Percentiles rank a stretch among this genome's conserved stretches.
Evolutionary conservation across 2,797 vertebrate species (phyloP).

Genomic region (Neostethus bicornis): DNA sequence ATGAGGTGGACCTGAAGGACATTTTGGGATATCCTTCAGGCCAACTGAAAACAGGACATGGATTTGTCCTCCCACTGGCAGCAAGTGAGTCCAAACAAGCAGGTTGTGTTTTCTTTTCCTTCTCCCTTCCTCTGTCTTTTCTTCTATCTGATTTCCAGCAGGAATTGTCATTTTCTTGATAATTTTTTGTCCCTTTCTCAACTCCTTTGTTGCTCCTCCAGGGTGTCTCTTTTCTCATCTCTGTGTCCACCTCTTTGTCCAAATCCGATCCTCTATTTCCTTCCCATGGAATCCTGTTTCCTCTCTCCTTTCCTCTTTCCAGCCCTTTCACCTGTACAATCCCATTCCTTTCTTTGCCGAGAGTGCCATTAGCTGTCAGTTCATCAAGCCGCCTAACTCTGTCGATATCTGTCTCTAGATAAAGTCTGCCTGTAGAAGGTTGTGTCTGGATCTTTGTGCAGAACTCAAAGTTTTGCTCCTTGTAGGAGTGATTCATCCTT

Average conservation of each 20-base stretch:
- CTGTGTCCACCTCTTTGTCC: conserved; percentile 50
- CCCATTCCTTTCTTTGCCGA: conserved; percentile 56
- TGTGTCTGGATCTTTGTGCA: conserved; percentile 67
- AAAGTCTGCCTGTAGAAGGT: conserved; percentile 67
- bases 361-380: conserved; percentile 60
- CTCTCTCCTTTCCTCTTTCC: conserved; percentile 50
- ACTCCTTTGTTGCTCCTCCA: conserved; percentile 44
- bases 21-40: conserved; percentile 67
- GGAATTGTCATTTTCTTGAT: conserved; percentile 39
- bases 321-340: conserved; percentile 38
- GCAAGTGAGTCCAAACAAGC: conserved; percentile 28
- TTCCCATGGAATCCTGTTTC: conserved; percentile 53
- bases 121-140: conserved; percentile 59
- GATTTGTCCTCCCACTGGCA: conserved; percentile 53
- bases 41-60: conserved; percentile 64
- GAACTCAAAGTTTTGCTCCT: conserved; percentile 55
- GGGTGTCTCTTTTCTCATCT: conserved; percentile 49
- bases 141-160: conserved; percentile 49
- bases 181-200: conserved; percentile 41
- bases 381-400: conserved; percentile 77
- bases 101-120: conserved; percentile 51
- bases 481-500: conserved; percentile 62
- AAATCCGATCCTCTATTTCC: conserved; percentile 42
- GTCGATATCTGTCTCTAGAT: conserved; percentile 77
- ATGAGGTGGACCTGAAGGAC: conserved; percentile 79